These are phyloP conservation scores for Crax fasciolata DNA, from an alignment of 2,797 vertebrate species.

Conservation along the genomic window DNA sequence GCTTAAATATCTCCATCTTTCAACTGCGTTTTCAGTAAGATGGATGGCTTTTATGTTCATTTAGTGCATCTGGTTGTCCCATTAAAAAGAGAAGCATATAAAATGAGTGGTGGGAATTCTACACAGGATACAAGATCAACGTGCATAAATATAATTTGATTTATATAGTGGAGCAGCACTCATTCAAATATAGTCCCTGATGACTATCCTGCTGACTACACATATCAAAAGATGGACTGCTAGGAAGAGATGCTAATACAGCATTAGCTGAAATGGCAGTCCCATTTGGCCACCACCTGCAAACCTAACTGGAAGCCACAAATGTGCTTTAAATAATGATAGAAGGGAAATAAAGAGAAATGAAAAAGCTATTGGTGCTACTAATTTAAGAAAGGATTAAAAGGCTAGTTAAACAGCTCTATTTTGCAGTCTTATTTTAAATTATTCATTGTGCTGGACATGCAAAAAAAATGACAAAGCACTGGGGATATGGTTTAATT, in stretches of 20 bases:
- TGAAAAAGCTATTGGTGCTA: background rate
- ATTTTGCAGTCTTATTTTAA: slow-evolving; percentile 46
- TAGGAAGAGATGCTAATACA: background rate
- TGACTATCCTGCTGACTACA: background rate
- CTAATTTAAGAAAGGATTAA: slow-evolving; percentile 35
- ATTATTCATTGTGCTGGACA: slow-evolving; percentile 37
- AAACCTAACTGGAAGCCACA: background rate
- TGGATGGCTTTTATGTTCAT: background rate
- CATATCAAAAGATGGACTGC: background rate
- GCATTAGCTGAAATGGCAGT: background rate
- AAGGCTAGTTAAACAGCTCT: background rate
- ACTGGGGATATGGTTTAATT: slow-evolving; percentile 56
- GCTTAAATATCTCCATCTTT: slow-evolving; percentile 26
- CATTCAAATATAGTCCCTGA: background rate
- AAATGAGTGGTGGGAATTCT: slow-evolving; percentile 42
- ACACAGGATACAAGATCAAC: background rate
- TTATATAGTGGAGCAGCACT: background rate
- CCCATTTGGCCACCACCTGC: background rate
- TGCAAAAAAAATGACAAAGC: slow-evolving; percentile 26
- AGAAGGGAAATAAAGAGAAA: slow-evolving; percentile 6
- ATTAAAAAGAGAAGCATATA: background rate
- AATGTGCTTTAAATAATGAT: background rate
- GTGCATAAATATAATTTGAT: background rate
- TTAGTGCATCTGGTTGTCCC: background rate
- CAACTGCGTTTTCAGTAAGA: slow-evolving; percentile 25